Evolutionary conservation across 2,888 invertebrate genomes (phyloP).

Genomic region (Merodon equestris): DNA sequence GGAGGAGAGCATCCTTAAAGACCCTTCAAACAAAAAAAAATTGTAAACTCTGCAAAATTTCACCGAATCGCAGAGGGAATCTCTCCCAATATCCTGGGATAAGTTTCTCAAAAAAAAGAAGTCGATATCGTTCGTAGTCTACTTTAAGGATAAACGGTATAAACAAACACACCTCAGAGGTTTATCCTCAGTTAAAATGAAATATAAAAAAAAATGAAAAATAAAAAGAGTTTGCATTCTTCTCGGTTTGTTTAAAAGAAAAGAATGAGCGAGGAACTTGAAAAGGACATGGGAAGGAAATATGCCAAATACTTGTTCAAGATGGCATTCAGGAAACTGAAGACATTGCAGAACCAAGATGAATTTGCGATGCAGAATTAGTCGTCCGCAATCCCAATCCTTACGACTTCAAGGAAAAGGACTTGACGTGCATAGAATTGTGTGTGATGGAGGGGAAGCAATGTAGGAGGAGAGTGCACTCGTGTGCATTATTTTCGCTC

Average conservation of each 20-base stretch:
- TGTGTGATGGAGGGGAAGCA: too few relatives aligned
- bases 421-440: slow-evolving; percentile 7
- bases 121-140: slow-evolving; percentile 26
- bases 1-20: slow-evolving; percentile 17
- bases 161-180: slow-evolving; percentile 51
- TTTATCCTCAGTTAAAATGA: slow-evolving; percentile 12
- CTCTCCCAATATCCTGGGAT: slow-evolving; percentile 34
- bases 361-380: slow-evolving; percentile 65
- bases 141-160: slow-evolving; percentile 48
- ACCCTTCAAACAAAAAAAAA: background rate
- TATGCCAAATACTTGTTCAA: slow-evolving; percentile 34
- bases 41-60: slow-evolving; percentile 8
- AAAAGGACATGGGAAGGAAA: slow-evolving; percentile 3
- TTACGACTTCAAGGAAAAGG: slow-evolving; percentile 11
- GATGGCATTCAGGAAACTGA: too few relatives aligned
- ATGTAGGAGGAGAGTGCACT: slow-evolving; percentile 1
- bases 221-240: slow-evolving; percentile 18
- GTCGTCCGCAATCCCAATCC: slow-evolving; percentile 24
- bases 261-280: background rate
- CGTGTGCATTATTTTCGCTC: slow-evolving; percentile 14
- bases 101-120: slow-evolving; percentile 31
- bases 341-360: slow-evolving; percentile 17
- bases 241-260: slow-evolving; percentile 24
- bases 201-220: background rate
- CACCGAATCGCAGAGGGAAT: background rate